Base-by-base conservation (phyloP, 2,113 vertebrate genomes). In the Nibea coibor region DNA sequence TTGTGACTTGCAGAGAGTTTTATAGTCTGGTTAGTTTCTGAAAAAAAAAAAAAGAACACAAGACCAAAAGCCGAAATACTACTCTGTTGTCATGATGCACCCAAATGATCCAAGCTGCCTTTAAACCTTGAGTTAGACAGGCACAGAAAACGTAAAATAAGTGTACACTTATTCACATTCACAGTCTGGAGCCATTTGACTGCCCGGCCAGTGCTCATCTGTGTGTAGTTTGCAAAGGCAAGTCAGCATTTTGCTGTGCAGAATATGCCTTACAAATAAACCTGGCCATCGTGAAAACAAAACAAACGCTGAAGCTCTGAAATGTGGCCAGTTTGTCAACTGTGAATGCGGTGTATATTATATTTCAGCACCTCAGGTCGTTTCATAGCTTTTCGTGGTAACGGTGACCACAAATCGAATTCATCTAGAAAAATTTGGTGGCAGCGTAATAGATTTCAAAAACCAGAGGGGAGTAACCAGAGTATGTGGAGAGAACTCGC, bases 261-360 rank as follows among this genome's bases (percentile, higher is more conserved):
- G 35, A 54, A 15, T 31, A 24, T 53, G 65, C 15, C 62, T 68
- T 19, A 7, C 16, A 74, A 39, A 68, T 45, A 35, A 76, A 51
- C 9, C 35, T 48, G 16, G 48, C 4, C 4, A 1, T 9, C 39
- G 12, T 17, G n/a, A 6, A 39, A 53, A 57, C 15, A 24, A 62
- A 39, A 39, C 35, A 39, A 39, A 39, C 35, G 35, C 35, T 39
- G 35, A 39, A 39, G 35, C 35, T 9, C 31, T 8, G 56, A 47
- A 35, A 42, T 61, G 42, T 56, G 24, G 35, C 35, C 43, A 51
- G 24, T 48, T 59, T 22, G 42, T 58, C 50, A 39, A 15, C n/a
- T 4, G 24, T 47, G 35, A 43, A n/a, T 56, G 48, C 64, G 64
- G 50, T 45, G 22, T 35, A 17, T n/a, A 72, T 59, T 74, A 7